Percentiles rank a stretch among this genome's conserved stretches.
Conservation (phyloP, 2,797 vertebrate species). For the Betta splendens region DNA sequence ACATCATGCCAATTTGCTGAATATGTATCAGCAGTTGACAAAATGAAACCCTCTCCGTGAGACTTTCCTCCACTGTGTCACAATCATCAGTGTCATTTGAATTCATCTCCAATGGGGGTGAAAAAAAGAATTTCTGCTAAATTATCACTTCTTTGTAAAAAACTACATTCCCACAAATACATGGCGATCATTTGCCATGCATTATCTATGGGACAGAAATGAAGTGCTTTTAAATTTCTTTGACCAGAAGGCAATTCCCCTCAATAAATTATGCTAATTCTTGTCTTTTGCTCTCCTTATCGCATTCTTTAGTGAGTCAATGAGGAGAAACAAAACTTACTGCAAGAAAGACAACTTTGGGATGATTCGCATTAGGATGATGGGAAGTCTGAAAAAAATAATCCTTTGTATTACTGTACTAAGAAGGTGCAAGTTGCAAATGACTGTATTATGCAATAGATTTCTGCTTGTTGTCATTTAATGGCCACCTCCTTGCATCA, state of each 20-base stretch:
- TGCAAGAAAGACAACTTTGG: conserved; percentile 57
- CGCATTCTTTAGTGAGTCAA: conserved; percentile 69
- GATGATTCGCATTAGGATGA: conserved; percentile 60
- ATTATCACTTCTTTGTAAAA: conserved; percentile 68
- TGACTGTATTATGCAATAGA: conserved; percentile 63
- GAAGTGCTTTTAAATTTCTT: conserved; percentile 72
- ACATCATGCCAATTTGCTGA: conserved; percentile 64
- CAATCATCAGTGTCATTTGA: conserved; percentile 68
- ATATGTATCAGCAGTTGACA: conserved; percentile 48
- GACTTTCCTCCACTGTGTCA: conserved; percentile 49
- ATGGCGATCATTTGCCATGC: conserved; percentile 67
- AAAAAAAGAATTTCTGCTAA: conserved; percentile 60
- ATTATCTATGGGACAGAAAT: conserved; percentile 73
- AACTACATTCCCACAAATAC: conserved; percentile 64
- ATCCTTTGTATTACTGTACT: conserved; percentile 37
- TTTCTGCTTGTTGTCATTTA: conserved; percentile 62
- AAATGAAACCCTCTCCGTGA: conserved; percentile 67
- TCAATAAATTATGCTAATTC: conserved; percentile 81
- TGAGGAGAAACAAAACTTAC: conserved; percentile 65
- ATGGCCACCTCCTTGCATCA: conserved; percentile 72
- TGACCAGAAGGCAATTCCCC: conserved; percentile 77
- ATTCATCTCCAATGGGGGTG: conserved; percentile 65
- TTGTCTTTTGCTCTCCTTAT: conserved; percentile 61
- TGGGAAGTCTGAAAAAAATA: conserved; percentile 50
- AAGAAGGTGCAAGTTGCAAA: conserved; percentile 36